These are phyloP conservation scores for Synanthedon tipuliformis DNA, from an alignment of 2,888 invertebrate species.

Conservation along the genomic window DNA sequence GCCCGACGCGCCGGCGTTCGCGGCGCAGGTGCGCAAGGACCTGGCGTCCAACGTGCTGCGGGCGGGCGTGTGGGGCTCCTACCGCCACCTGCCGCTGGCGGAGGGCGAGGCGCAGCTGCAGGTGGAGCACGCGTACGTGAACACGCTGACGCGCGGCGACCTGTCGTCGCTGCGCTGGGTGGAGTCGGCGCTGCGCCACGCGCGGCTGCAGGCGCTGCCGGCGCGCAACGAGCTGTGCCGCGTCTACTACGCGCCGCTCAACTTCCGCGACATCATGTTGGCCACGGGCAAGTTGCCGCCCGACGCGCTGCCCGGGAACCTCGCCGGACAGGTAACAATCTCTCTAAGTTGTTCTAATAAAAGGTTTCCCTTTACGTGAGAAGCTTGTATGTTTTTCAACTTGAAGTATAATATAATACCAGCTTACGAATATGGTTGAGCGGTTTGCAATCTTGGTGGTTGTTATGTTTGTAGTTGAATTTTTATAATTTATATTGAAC, in stretches of 20 bases:
- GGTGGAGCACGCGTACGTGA: conserved; percentile 95
- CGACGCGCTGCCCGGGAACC: conserved; percentile 93
- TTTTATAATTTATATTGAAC: no score
- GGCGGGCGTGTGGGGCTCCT: conserved; percentile 87
- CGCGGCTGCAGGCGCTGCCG: conserved; percentile 41
- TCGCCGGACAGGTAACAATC: conserved; percentile 72
- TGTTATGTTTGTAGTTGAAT: no score
- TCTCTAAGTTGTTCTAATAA: background rate
- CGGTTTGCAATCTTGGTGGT: no score
- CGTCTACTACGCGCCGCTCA: conserved; percentile 94
- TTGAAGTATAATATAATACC: no score
- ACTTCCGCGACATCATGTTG: conserved; percentile 98
- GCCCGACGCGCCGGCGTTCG: conserved; percentile 68
- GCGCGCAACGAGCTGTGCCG: conserved; percentile 78
- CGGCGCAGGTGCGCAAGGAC: conserved; percentile 77
- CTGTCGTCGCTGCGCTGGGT: conserved; percentile 86
- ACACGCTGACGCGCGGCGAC: conserved; percentile 92
- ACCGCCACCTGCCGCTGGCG: conserved; percentile 82
- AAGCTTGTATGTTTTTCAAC: no score
- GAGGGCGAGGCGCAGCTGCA: conserved; percentile 51
- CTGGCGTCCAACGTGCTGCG: conserved; percentile 87
- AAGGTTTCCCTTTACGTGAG: no score
- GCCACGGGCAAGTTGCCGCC: conserved; percentile 97
- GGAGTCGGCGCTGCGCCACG: conserved; percentile 84
- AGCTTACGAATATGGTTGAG: no score